Percentiles rank a stretch among this genome's conserved stretches.
Conservation (phyloP, 2,888 invertebrate species). For the Zygaena filipendulae region DNA sequence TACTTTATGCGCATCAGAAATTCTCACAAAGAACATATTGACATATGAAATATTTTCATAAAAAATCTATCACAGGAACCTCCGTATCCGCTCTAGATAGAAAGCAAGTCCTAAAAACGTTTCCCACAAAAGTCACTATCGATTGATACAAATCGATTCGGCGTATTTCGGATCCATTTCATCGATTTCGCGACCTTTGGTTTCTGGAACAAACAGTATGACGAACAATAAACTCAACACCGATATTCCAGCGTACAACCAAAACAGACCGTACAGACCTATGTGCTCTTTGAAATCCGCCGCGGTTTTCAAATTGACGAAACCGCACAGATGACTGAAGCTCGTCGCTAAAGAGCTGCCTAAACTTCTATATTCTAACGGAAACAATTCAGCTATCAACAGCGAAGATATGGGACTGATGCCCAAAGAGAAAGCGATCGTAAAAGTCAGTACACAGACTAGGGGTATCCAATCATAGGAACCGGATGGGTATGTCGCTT, state of each 20-base stretch:
- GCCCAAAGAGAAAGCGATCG: conserved; percentile 84
- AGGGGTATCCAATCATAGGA: conserved; percentile 86
- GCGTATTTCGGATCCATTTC: conserved; percentile 84
- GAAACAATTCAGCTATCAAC: conserved; percentile 77
- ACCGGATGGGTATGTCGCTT: conserved; percentile 30
- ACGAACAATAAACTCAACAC: conserved; percentile 85
- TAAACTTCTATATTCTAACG: conserved; percentile 75
- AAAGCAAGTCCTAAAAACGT: no score
- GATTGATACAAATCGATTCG: conserved; percentile 64
- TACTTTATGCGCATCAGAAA: no score
- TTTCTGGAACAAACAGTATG: conserved; percentile 87
- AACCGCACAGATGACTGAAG: conserved; percentile 87
- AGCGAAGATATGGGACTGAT: conserved; percentile 81
- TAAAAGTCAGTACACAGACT: conserved; percentile 83
- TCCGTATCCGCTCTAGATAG: no score
- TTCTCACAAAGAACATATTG: no score
- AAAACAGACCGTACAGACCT: conserved; percentile 85
- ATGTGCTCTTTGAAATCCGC: conserved; percentile 80
- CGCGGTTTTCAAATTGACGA: conserved; percentile 85
- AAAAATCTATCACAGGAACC: no score
- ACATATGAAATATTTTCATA: no score
- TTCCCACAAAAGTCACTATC: no score
- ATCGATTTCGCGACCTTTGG: conserved; percentile 88
- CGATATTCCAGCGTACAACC: conserved; percentile 86
- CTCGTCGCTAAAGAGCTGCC: conserved; percentile 80